Evolutionary conservation across 2,113 vertebrate genomes (phyloP).

Genomic region (Cichladusa arquata): DNA sequence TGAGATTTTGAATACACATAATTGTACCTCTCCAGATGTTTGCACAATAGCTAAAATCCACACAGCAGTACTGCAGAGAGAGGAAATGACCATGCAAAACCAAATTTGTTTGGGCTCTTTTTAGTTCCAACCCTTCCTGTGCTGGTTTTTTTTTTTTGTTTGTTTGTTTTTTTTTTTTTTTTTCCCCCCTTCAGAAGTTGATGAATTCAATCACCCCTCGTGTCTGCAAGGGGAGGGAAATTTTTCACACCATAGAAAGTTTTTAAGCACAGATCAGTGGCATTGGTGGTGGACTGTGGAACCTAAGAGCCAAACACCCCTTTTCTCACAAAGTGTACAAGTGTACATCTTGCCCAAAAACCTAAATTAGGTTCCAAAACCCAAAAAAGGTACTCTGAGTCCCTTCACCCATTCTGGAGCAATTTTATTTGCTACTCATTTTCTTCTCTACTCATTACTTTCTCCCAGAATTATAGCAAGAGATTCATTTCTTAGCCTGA

Average conservation of each 20-base stretch:
- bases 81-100: not conserved
- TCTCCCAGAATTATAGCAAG: not conserved
- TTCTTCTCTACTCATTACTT: not conserved
- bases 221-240: not conserved
- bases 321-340: fast-evolving
- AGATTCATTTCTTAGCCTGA: not conserved
- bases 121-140: not conserved
- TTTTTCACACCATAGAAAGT: fast-evolving
- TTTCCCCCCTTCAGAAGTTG: not conserved
- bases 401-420: not conserved
- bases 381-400: not conserved
- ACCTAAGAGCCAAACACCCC: fast-evolving
- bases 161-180: too few relatives aligned
- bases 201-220: fast-evolving
- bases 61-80: not conserved
- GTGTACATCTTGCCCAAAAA: not conserved
- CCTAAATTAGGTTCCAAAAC: not conserved
- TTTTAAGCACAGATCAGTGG: not conserved
- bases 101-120: not conserved
- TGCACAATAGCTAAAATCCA: not conserved
- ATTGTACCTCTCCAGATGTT: not conserved
- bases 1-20: not conserved
- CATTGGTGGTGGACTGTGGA: not conserved
- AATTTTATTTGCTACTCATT: not conserved
- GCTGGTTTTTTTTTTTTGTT: too few relatives aligned